Evolutionary conservation across 2,888 invertebrate genomes (phyloP).

Genomic region (Fragum sueziense): DNA sequence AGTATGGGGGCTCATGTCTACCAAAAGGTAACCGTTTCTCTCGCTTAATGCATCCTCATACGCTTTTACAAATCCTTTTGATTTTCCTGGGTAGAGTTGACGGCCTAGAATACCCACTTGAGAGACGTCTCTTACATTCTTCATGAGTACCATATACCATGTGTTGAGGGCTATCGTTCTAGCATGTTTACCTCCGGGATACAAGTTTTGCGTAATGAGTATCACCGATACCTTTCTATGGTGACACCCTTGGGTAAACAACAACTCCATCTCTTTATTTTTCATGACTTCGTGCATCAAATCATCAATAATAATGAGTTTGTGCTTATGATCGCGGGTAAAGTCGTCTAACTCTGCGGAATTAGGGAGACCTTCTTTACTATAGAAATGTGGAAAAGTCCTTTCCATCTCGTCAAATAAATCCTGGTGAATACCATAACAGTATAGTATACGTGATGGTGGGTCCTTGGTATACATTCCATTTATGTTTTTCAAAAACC

Average conservation of each 20-base stretch:
- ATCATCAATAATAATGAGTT: constrained; percentile 41
- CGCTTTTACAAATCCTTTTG: constrained; percentile 26
- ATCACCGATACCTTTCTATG: constrained; percentile 28
- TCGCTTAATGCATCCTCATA: constrained; percentile 22
- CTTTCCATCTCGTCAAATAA: constrained; percentile 42
- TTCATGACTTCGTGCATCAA: constrained; percentile 34
- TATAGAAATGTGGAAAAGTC: constrained; percentile 29
- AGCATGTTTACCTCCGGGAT: constrained; percentile 19
- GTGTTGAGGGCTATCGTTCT: constrained; percentile 39
- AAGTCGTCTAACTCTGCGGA: constrained; percentile 33
- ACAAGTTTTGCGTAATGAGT: constrained; percentile 21
- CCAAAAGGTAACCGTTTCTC: constrained; percentile 29
- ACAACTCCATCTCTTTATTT: constrained; percentile 29
- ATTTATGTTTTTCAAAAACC: constrained; percentile 27
- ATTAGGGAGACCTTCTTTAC: constrained; percentile 26
- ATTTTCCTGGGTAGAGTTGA: constrained; percentile 24
- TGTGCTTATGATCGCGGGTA: constrained; percentile 21
- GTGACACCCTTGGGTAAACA: constrained; percentile 40
- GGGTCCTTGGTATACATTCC: constrained; percentile 45
- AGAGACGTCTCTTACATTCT: constrained; percentile 22
- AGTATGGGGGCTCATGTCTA: constrained; percentile 21
- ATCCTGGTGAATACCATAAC: constrained; percentile 40
- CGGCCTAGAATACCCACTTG: constrained; percentile 11
- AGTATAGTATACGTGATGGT: constrained; percentile 38
- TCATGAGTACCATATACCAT: constrained; percentile 31